phyloP scores from a whole-genome alignment of 2,113 vertebrate species.

The Panthera tigris region DNA sequence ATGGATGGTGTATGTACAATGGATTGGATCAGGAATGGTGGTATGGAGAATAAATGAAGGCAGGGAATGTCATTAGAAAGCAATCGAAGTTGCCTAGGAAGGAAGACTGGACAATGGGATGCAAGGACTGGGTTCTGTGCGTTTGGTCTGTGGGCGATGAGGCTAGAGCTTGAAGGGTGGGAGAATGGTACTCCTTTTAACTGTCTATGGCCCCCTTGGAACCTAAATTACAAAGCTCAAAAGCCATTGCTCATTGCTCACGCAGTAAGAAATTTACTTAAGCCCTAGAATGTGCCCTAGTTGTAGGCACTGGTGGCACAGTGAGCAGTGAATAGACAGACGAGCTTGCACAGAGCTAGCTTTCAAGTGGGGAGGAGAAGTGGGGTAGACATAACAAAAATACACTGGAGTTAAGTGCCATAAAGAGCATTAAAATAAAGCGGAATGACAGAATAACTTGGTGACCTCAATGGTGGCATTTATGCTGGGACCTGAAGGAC shows the following conservation, averaged over 20 bases:
- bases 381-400: background rate
- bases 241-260: background rate
- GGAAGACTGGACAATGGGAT: accelerated
- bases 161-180: background rate
- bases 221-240: background rate
- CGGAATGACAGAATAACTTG: background rate
- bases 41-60: background rate
- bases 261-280: background rate
- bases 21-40: background rate
- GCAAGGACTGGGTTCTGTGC: background rate
- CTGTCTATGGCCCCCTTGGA: background rate
- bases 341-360: background rate
- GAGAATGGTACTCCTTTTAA: background rate
- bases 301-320: background rate
- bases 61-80: background rate
- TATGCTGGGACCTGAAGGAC: background rate
- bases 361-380: background rate
- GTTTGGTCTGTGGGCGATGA: background rate
- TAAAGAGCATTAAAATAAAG: background rate
- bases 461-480: background rate
- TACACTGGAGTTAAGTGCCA: background rate
- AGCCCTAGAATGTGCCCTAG: background rate
- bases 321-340: background rate
- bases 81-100: background rate
- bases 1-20: background rate